A percentile compares a stretch with the other conserved stretches of the same genome.
phyloP scores from a whole-genome alignment of 2,888 invertebrate species.

The Synergus laeviventris region DNA sequence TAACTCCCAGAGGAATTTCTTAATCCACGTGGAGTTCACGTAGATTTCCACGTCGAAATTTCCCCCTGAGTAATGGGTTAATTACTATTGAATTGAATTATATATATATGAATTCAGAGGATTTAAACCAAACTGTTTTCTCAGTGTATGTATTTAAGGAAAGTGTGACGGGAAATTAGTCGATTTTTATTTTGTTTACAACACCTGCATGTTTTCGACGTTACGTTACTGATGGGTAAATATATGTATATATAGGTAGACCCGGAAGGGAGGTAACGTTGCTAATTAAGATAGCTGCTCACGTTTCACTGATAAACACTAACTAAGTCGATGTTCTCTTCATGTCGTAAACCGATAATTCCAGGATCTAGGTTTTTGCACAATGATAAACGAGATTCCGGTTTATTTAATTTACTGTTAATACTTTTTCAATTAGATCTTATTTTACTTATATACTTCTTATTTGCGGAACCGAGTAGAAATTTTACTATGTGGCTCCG shows the following conservation, averaged over 20 bases:
- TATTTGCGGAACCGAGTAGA: no score
- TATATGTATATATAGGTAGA: conserved; percentile 32
- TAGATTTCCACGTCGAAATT: no score
- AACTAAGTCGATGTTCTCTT: background rate
- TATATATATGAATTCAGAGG: no score
- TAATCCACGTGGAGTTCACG: background rate
- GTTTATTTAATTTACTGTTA: background rate
- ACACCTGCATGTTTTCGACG: background rate
- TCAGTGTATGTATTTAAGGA: background rate
- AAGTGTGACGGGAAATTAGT: no score
- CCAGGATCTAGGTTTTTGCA: background rate
- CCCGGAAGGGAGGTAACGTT: conserved; percentile 51
- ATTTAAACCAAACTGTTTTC: no score
- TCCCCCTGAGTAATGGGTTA: no score
- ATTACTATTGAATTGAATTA: no score
- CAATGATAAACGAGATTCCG: conserved; percentile 16
- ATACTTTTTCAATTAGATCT: background rate
- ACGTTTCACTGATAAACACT: conserved; percentile 54
- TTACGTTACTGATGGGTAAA: background rate
- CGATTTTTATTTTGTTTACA: background rate
- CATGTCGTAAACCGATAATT: background rate
- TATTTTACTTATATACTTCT: no score
- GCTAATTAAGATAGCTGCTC: conserved; percentile 55
- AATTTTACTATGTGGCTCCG: no score
- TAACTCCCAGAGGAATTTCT: background rate